Base-by-base conservation (phyloP, 2,113 vertebrate genomes). In the Eurypyga helias region DNA sequence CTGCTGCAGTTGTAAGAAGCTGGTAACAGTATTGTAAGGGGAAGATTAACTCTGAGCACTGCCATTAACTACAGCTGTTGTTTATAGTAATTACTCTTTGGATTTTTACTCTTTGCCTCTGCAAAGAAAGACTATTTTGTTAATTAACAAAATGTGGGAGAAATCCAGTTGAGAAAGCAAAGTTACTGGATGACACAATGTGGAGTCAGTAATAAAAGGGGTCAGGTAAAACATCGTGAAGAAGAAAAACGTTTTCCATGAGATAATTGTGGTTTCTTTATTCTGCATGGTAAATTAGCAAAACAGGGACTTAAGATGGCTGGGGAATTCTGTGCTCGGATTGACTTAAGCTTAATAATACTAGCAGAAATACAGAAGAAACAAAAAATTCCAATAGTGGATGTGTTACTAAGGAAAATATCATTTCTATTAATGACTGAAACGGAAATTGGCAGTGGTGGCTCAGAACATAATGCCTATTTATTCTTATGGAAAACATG, bases 391-490 rank as follows among this genome's bases (percentile, higher is more conserved):
- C 82, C 72, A 96, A 33, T 61, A 61, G 54, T 86, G 52, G 52
- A 57, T 69, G 69, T 48, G 62, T 96, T 94, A 75, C 89, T 83
- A 67, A 88, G 92, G 83, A 83, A 21, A 95, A 94, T 84, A 83
- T 29, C 45, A 88, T 86, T 96, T 94, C 90, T 93, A 8, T 60
- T 49, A 76, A 90, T 76, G 85, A 36, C 18, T 45, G 62, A 76
- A 72, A 93, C 65, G 75, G 94, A 94, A 96, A 86, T 81, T 76
- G 87, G 89, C 38, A 88, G 17, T 57, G 23, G 41, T 96, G 64
- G 92, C 94, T 98, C 94, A 97, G 93, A 96, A 94, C 89, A 90
- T 89, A 96, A 95, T 95, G 95, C 93, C 65, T 94, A 65, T 70
- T 93, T 97, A 97, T 97, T 96, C 96, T 87, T 95, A 81, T 45